Evolutionary conservation across 2,797 vertebrate species (phyloP).

Genomic region (Nannoperca obscura): DNA sequence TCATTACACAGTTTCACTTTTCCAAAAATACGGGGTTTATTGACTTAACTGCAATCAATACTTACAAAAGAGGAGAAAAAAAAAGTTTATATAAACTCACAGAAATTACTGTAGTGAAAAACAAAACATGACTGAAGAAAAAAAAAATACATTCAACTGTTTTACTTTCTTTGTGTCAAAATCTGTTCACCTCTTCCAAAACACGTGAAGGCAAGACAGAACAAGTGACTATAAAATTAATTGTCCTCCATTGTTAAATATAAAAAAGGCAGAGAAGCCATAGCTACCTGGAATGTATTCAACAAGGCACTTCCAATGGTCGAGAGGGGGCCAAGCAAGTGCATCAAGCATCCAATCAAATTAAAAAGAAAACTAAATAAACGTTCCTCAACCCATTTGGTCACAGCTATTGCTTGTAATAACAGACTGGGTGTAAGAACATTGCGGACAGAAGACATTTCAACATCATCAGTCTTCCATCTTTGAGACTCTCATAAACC

Average conservation of each 20-base stretch:
- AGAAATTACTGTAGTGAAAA: slow-evolving; percentile 94
- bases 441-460: slow-evolving; percentile 40
- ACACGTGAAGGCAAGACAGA: slow-evolving; percentile 87
- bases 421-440: slow-evolving; percentile 66
- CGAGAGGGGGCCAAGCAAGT: slow-evolving; percentile 79
- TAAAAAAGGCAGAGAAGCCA: slow-evolving; percentile 86
- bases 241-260: slow-evolving; percentile 79
- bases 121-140: slow-evolving; percentile 89
- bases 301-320: slow-evolving; percentile 91
- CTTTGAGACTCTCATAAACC: slow-evolving; percentile 37
- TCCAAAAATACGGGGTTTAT: slow-evolving; percentile 95
- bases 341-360: slow-evolving; percentile 77
- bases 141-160: slow-evolving; percentile 97
- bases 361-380: slow-evolving; percentile 49
- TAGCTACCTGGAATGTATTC: slow-evolving; percentile 96
- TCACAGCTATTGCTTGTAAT: slow-evolving; percentile 83
- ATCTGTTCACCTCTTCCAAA: slow-evolving; percentile 86
- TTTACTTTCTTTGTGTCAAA: slow-evolving; percentile 94
- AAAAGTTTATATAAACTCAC: slow-evolving; percentile 95
- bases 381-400: slow-evolving; percentile 83
- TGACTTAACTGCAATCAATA: slow-evolving; percentile 99
- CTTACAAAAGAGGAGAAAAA: slow-evolving; percentile 91
- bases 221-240: slow-evolving; percentile 80
- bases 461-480: slow-evolving; percentile 37
- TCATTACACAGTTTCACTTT: slow-evolving; percentile 69